Evolutionary conservation across 2,797 vertebrate species (phyloP), one percentile per base, ranked within the genome.

Genomic region (Florisuga fusca): DNA sequence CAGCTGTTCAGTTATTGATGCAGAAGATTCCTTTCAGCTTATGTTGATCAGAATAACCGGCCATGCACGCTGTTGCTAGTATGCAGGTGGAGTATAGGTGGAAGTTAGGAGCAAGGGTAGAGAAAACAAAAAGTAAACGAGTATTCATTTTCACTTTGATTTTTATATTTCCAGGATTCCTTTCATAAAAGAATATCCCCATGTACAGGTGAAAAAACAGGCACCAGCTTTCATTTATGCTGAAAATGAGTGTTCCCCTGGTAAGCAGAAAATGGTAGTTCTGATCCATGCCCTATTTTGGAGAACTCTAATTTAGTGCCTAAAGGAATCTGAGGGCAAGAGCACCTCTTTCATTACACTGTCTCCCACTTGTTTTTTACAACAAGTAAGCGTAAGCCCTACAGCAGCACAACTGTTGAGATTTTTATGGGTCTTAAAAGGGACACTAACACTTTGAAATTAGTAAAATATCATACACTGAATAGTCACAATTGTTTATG

Each of bases 301-400:
- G 61, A 82, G 91, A 79, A 69, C 57, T 88, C 63, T 76, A 41
- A 76, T 94, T 88, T 90, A 79, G 63, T 82, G 83, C 83, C 90
- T 95, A 57, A 93, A 95, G 74, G 77, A 91, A 45, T 90, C 57
- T 82, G 79, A 95, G 78, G 88, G 77, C 88, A 84, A 74, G 71
- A 92, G 71, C 59, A 89, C 80, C 59, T 94, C 77, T 91, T 95
- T 87, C 86, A 88, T 94, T 93, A 73, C 90, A 34, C 66, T 67
- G 69, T 79, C 71, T 95, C 91, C 91, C 86, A 94, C 84, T 95
- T 96, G 86, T 89, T 96, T 95, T 94, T 91, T 90, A 82, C 67
- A 93, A 86, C 91, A 95, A 84, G 92, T 93, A 95, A 90, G 67
- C 57, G 63, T 69, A 79, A 95, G 71, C 85, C 88, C 80, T 93